A percentile compares a stretch with the other conserved stretches of the same genome.
These are phyloP conservation scores for Pterophyllum scalare DNA, from an alignment of 2,113 vertebrate species.

Conservation along the genomic window DNA sequence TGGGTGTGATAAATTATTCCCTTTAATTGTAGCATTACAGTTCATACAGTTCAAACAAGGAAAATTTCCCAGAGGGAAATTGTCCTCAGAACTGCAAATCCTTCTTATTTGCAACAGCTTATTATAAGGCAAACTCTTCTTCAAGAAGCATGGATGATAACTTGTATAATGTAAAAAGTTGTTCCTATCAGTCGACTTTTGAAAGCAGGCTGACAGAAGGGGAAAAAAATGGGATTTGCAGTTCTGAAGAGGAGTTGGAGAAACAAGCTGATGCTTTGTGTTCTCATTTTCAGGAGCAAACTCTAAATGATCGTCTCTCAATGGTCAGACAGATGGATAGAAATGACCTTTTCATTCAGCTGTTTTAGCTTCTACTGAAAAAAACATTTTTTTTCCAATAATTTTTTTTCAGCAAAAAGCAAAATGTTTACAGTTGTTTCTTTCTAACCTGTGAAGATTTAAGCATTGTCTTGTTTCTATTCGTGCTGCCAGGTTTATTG, in stretches of 20 bases:
- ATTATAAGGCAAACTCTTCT: too few relatives aligned
- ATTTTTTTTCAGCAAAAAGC: not conserved
- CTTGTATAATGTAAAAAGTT: accelerated
- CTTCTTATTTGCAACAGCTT: too few relatives aligned
- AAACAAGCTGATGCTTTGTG: not conserved
- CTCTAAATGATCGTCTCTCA: not conserved
- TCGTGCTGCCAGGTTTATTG: not conserved
- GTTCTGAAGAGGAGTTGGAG: too few relatives aligned
- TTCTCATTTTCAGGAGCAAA: accelerated
- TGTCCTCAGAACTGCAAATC: too few relatives aligned
- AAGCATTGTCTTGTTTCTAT: not conserved
- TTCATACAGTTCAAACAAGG: too few relatives aligned
- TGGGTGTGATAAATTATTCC: too few relatives aligned
- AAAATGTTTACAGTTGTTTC: not conserved
- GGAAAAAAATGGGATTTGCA: too few relatives aligned
- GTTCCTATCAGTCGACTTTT: accelerated
- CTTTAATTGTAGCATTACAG: too few relatives aligned
- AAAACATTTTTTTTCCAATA: too few relatives aligned
- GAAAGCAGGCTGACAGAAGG: not conserved
- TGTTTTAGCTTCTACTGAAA: not conserved
- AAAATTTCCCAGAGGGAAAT: too few relatives aligned
- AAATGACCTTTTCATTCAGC: not conserved
- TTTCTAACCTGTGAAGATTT: not conserved
- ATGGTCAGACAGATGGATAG: not conserved
- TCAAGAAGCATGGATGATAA: too few relatives aligned